Conservation (phyloP, 2,113 vertebrate genomes). For the Eleginops maclovinus region DNA sequence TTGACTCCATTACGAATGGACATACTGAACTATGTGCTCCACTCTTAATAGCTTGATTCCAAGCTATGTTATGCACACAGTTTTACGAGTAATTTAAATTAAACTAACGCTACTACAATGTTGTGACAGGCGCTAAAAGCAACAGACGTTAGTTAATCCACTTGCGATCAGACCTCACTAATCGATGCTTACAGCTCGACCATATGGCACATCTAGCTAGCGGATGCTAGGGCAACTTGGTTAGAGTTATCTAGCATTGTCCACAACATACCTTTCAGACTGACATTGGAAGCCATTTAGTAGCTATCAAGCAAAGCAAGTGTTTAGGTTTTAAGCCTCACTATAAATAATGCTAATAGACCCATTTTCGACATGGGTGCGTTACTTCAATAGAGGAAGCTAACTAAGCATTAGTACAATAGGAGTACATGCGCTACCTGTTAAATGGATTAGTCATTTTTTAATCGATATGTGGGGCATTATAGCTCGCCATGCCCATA, state of each 20-base stretch:
- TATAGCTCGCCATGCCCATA: too few relatives aligned
- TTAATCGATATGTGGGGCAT: too few relatives aligned
- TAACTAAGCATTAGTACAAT: too few relatives aligned
- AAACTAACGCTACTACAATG: slow-evolving; percentile 55
- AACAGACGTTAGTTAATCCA: slow-evolving; percentile 76
- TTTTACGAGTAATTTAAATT: too few relatives aligned
- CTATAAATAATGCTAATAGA: accelerated
- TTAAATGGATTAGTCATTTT: too few relatives aligned
- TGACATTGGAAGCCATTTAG: background rate
- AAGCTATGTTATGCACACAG: background rate
- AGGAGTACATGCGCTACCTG: too few relatives aligned
- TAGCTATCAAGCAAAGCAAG: background rate
- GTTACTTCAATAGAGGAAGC: accelerated
- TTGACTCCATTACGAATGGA: background rate
- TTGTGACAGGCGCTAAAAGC: slow-evolving; percentile 57
- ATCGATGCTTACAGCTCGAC: slow-evolving; percentile 71
- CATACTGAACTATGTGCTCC: background rate
- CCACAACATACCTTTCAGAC: background rate
- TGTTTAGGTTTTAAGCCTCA: background rate
- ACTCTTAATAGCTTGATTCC: background rate
- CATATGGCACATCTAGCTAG: slow-evolving; percentile 68
- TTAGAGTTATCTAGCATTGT: slow-evolving; percentile 8
- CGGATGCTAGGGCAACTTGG: slow-evolving; percentile 8
- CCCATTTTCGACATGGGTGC: slow-evolving; percentile 19
- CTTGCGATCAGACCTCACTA: slow-evolving; percentile 62